Base-by-base conservation (phyloP, 2,797 vertebrate genomes). In the Bryconaethiops microstoma region DNA sequence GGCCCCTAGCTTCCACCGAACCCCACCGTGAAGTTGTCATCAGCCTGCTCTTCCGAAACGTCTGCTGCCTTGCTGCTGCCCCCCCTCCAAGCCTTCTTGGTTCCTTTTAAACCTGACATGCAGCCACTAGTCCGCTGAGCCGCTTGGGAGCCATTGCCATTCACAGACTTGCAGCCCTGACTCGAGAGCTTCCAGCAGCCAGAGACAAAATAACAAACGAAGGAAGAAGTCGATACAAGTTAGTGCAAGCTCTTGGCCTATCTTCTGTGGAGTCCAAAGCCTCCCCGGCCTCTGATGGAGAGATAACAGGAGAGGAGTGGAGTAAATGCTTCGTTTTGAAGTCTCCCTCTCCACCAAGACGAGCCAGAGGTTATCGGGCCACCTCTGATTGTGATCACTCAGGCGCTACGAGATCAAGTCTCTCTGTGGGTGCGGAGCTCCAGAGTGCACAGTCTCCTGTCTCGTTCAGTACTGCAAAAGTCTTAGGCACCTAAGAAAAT, bases 341-440 rank as follows among this genome's bases (percentile, higher is more conserved):
- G 78, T 82, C 50, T 62, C 69, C 69, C 85, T 86, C 19, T 76
- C 67, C 84, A 82, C 71, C 76, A 85, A 86, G 85, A 84, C 76
- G 57, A 75, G 79, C 79, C 60, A 75, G 81, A 77, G 77, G 83
- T 83, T 90, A 88, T 88, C 83, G 64, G 54, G 35, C 87, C 77
- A 79, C 78, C 70, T 76, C 82, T 88, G 71, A 81, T 88, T 85
- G 77, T 76, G 74, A 89, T 88, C 85, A 76, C 84, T 81, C 65
- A 75, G 77, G n/a, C 74, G 29, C 73, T 48, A 63, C 48, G 67
- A 68, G 75, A 72, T 77, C 54, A 25, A 54, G 48, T 71, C 59
- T 60, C 54, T 74, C 52, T 59, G 35, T 17, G 13, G 45, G 65
- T 10, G 6, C 14, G 16, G 29, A 40, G 54, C 29, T 48, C 45